A percentile compares a stretch with the other conserved stretches of the same genome.
phyloP scores from a whole-genome alignment of 2,888 invertebrate genomes.

The Perdita meconis region DNA sequence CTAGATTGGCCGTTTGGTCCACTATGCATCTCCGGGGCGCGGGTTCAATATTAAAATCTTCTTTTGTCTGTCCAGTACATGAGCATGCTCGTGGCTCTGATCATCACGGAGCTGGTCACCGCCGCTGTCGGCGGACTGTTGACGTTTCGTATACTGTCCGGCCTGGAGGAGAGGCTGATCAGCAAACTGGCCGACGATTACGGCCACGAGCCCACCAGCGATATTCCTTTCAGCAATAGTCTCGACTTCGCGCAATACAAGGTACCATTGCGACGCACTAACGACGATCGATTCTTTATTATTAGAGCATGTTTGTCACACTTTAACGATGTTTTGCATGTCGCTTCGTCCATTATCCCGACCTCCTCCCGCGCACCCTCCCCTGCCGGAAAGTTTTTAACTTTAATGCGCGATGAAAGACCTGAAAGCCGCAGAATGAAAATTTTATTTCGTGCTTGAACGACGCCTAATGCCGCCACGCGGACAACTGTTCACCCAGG shows the following conservation, averaged over 20 bases:
- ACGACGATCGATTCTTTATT: constrained; percentile 41
- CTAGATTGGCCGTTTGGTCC: no score
- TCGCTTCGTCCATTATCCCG: neutral
- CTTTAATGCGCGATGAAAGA: neutral
- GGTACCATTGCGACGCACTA: constrained; percentile 71
- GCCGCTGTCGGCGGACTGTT: constrained; percentile 81
- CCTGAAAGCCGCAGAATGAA: constrained; percentile 19
- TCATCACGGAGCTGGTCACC: constrained; percentile 83
- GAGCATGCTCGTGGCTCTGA: constrained; percentile 84
- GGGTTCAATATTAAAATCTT: constrained; percentile 34
- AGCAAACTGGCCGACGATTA: constrained; percentile 81
- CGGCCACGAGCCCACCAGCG: constrained; percentile 80
- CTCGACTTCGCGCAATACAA: constrained; percentile 85
- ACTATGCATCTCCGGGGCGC: no score
- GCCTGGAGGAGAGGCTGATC: constrained; percentile 80
- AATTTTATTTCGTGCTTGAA: constrained; percentile 53
- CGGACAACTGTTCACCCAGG: constrained; percentile 21
- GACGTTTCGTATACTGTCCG: constrained; percentile 82
- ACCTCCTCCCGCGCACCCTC: no score
- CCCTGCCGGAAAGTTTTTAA: no score
- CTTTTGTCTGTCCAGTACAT: constrained; percentile 82
- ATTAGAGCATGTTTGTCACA: constrained; percentile 18
- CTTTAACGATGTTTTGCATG: constrained; percentile 12
- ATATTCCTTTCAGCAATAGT: constrained; percentile 83
- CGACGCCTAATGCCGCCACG: constrained; percentile 21